Conservation (phyloP, 2,888 invertebrate species). For the Adelognathus sp. region DNA sequence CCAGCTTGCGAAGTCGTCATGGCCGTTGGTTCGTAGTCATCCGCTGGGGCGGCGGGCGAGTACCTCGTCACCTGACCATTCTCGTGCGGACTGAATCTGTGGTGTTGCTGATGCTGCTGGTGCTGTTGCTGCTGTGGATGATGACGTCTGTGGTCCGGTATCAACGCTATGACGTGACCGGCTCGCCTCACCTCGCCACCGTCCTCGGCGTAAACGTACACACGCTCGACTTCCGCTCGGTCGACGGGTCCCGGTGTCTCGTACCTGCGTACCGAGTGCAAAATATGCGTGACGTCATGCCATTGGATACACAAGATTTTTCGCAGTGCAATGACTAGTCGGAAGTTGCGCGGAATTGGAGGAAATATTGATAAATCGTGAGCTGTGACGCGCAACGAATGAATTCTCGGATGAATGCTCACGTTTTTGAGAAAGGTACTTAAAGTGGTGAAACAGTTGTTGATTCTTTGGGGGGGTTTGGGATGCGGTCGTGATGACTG, state of each 20-base stretch:
- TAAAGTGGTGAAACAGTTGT: too few relatives aligned
- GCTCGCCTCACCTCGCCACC: slow-evolving; percentile 69
- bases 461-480: too few relatives aligned
- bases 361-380: not conserved
- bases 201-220: slow-evolving; percentile 72
- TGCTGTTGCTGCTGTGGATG: slow-evolving; percentile 56
- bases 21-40: slow-evolving; percentile 72
- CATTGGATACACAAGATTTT: not conserved
- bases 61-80: slow-evolving; percentile 60
- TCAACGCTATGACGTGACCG: slow-evolving; percentile 67
- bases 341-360: not conserved
- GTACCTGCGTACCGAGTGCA: slow-evolving; percentile 67
- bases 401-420: not conserved
- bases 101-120: slow-evolving; percentile 63
- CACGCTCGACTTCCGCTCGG: slow-evolving; percentile 71
- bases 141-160: slow-evolving; percentile 64
- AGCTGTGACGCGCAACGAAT: not conserved
- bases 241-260: slow-evolving; percentile 72
- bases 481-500: too few relatives aligned
- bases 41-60: slow-evolving; percentile 61
- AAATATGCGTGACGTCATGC: slow-evolving; percentile 34
- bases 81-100: slow-evolving; percentile 75
- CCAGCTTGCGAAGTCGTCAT: slow-evolving; percentile 81
- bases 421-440: too few relatives aligned
- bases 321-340: too few relatives aligned